phyloP scores from a whole-genome alignment of 2,888 invertebrate genomes.

The Corythucha ciliata region DNA sequence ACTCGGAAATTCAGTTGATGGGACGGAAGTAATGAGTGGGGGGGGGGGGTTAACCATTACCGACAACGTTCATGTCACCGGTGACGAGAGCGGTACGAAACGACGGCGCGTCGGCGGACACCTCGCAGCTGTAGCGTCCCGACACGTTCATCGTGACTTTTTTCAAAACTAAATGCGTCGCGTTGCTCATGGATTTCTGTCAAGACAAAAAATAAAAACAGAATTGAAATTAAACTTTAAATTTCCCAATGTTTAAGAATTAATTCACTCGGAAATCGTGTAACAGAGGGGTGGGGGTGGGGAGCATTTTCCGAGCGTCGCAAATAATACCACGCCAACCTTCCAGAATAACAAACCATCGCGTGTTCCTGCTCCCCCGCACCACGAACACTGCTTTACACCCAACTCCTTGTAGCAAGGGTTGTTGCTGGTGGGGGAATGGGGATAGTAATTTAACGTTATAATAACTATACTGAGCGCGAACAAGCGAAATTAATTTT shows the following conservation, averaged over 20 bases:
- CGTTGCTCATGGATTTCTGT: slow-evolving; percentile 35
- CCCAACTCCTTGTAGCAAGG: too few species aligned
- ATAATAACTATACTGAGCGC: too few species aligned
- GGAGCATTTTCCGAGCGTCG: too few species aligned
- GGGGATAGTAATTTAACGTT: too few species aligned
- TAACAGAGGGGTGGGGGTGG: too few species aligned
- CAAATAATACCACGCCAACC: too few species aligned
- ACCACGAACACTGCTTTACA: too few species aligned
- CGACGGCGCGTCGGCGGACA: slow-evolving; percentile 38
- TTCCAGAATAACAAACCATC: too few species aligned
- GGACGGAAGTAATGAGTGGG: background rate
- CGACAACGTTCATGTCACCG: slow-evolving; percentile 36
- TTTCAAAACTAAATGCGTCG: slow-evolving; percentile 36
- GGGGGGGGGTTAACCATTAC: slow-evolving; percentile 23
- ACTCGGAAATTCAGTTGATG: background rate
- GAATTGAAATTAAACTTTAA: background rate
- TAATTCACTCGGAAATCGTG: too few species aligned
- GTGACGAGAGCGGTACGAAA: slow-evolving; percentile 37
- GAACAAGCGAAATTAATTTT: too few species aligned
- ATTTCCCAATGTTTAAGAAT: background rate
- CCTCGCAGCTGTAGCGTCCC: slow-evolving; percentile 38
- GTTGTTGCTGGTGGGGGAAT: too few species aligned
- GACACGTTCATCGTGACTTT: slow-evolving; percentile 35
- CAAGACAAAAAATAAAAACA: slow-evolving; percentile 12
- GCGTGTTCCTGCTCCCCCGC: too few species aligned